These are phyloP conservation scores for Chymomyza procnemis DNA, from an alignment of 2,888 invertebrate species.

Conservation along the genomic window DNA sequence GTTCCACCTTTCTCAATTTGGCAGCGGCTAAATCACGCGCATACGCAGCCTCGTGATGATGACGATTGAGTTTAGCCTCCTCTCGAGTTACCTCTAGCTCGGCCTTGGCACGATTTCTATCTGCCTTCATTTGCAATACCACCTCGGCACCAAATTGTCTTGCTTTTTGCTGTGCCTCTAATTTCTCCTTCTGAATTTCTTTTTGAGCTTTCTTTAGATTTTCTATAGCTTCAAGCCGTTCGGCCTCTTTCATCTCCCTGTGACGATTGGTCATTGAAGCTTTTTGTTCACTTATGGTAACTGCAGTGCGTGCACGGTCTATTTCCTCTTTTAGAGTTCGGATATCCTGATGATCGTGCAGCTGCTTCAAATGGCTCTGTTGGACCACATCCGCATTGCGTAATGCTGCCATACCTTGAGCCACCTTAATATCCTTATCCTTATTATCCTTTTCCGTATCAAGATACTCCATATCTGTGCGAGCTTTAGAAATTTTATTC, in stretches of 20 bases:
- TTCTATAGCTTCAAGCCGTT: too few species aligned
- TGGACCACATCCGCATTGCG: neutral
- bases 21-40: neutral
- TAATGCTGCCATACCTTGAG: neutral
- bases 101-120: too few species aligned
- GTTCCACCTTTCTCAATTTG: neutral
- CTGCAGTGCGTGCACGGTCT: too few species aligned
- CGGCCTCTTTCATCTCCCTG: neutral
- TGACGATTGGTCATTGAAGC: too few species aligned
- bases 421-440: neutral
- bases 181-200: too few species aligned
- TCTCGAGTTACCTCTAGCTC: neutral
- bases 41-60: neutral
- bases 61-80: neutral
- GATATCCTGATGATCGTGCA: neutral
- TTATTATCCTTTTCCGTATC: too few species aligned
- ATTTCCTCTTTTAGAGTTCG: neutral
- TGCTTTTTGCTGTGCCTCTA: too few species aligned
- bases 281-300: too few species aligned
- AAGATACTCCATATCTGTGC: neutral
- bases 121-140: neutral
- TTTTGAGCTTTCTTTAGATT: too few species aligned
- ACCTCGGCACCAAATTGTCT: neutral
- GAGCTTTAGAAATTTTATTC: neutral
- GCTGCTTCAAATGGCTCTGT: neutral